These are phyloP conservation scores for Ceratosolen fusciceps DNA, from an alignment of 1,140 invertebrate genomes.

Conservation along the genomic window DNA sequence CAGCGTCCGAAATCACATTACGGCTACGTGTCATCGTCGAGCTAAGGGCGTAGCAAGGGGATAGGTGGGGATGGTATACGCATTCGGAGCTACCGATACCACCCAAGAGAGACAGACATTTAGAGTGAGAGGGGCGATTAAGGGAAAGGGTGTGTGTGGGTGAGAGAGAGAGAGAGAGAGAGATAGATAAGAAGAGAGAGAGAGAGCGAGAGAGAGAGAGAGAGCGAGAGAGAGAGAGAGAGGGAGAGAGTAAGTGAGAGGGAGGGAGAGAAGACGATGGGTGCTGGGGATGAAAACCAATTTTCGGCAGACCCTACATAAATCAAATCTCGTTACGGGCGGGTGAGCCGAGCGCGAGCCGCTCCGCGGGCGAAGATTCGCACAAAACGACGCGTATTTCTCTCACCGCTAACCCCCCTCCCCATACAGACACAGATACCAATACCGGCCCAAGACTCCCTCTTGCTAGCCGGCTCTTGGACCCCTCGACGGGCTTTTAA, in stretches of 20 bases:
- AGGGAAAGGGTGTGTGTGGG: too few relatives aligned
- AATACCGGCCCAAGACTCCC: neutral
- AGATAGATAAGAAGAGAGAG: too few relatives aligned
- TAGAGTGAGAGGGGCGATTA: too few relatives aligned
- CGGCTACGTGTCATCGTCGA: conserved; percentile 41
- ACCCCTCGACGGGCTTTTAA: conserved; percentile 43
- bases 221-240: too few relatives aligned
- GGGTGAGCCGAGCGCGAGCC: conserved; percentile 49
- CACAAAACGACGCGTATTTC: conserved; percentile 12
- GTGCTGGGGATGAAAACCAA: conserved; percentile 64
- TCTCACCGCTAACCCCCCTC: neutral
- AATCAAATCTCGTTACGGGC: conserved; percentile 67
- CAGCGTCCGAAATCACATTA: conserved; percentile 39
- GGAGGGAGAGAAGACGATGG: conserved; percentile 45
- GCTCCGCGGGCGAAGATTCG: conserved; percentile 17
- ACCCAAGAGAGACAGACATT: conserved; percentile 62
- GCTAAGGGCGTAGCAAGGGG: neutral
- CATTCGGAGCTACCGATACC: conserved; percentile 52
- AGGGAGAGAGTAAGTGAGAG: too few relatives aligned
- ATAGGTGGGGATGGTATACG: too few relatives aligned
- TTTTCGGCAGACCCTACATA: conserved; percentile 65
- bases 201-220: too few relatives aligned
- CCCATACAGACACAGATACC: neutral
- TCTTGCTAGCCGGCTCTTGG: neutral
- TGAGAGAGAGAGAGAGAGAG: too few relatives aligned